Percentiles rank a stretch among this genome's conserved stretches.
These are phyloP conservation scores for Triops longicaudatus DNA, from an alignment of 1,140 invertebrate genomes.

Conservation along the genomic window DNA sequence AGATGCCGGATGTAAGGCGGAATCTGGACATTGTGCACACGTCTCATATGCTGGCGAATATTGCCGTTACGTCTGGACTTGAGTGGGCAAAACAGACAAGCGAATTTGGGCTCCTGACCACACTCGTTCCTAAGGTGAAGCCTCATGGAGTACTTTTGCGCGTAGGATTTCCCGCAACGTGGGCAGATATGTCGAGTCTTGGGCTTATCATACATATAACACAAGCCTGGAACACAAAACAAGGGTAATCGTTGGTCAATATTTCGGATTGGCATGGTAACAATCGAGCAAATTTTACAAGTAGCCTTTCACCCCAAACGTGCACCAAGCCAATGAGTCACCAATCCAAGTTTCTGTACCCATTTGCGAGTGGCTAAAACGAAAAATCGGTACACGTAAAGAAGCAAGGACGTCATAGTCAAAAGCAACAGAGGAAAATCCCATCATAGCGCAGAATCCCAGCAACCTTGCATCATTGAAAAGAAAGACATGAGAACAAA, in stretches of 20 bases:
- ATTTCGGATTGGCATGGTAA: not conserved
- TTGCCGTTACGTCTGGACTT: conserved; percentile 34
- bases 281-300: not conserved
- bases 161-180: conserved; percentile 33
- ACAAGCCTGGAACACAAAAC: conserved; percentile 14
- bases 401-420: not conserved
- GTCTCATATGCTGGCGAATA: conserved; percentile 32
- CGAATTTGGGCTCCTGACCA: conserved; percentile 39
- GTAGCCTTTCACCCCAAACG: conserved; percentile 4
- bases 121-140: conserved; percentile 34
- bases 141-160: conserved; percentile 32
- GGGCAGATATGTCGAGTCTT: conserved; percentile 28
- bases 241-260: conserved; percentile 11
- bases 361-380: not conserved
- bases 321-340: conserved; percentile 2
- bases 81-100: conserved; percentile 35
- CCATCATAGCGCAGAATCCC: not conserved
- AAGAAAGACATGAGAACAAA: not conserved
- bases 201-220: conserved; percentile 5
- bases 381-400: not conserved
- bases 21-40: conserved; percentile 31
- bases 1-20: conserved; percentile 16
- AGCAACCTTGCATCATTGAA: not conserved
- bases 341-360: not conserved
- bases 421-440: conserved; percentile 1